Conservation (phyloP, 2,797 vertebrate species). For the Karalla daura region DNA sequence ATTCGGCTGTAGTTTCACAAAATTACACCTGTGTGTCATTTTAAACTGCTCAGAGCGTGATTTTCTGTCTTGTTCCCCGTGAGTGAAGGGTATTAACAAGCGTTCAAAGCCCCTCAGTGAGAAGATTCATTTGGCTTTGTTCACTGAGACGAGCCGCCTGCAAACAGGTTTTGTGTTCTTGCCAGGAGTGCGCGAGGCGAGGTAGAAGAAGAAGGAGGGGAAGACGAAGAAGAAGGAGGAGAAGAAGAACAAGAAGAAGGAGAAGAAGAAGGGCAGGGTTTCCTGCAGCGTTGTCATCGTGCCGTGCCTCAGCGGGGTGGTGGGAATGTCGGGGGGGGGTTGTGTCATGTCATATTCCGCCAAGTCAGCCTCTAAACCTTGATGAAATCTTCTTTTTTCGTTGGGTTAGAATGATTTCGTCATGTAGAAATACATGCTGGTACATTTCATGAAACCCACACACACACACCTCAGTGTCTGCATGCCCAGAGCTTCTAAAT, state of each 20-base stretch:
- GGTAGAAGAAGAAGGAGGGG: too few species aligned
- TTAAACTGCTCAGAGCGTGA: background rate
- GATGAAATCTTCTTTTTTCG: conserved; percentile 8
- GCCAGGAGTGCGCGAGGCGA: conserved; percentile 23
- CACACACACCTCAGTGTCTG: background rate
- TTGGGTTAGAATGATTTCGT: conserved; percentile 16
- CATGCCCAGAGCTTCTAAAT: conserved; percentile 19
- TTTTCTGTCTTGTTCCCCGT: background rate
- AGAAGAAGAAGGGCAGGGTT: conserved; percentile 37
- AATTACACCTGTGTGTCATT: background rate
- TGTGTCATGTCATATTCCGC: conserved; percentile 39
- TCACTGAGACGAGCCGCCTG: conserved; percentile 14
- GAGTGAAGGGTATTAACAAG: background rate
- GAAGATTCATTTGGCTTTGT: conserved; percentile 6
- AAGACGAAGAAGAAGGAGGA: too few species aligned
- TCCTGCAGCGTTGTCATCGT: conserved; percentile 29
- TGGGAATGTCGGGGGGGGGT: conserved; percentile 11
- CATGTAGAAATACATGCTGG: conserved; percentile 7
- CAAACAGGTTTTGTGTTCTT: conserved; percentile 19
- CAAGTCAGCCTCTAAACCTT: conserved; percentile 22
- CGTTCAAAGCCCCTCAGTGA: background rate
- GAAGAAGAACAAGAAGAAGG: too few species aligned
- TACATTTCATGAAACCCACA: background rate
- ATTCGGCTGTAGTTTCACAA: background rate
- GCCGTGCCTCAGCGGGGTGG: conserved; percentile 10